Conservation (phyloP, 2,797 vertebrate genomes). For the Glossophaga mutica region DNA sequence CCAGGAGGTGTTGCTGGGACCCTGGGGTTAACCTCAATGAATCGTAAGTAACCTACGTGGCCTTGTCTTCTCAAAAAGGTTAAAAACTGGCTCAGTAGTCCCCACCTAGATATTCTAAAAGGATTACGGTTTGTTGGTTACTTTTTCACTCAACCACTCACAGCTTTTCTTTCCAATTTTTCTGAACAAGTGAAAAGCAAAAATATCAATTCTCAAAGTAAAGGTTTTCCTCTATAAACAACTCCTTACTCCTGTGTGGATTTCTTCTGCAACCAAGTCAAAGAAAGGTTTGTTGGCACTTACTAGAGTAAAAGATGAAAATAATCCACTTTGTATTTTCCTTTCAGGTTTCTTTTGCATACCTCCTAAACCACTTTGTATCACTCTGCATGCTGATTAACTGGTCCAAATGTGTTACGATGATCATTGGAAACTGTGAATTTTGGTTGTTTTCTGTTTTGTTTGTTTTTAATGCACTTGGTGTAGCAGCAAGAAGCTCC, state of each 20-base stretch:
- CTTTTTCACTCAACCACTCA: neutral
- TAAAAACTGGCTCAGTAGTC: neutral
- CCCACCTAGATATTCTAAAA: neutral
- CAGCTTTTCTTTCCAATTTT: neutral
- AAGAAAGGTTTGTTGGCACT: neutral
- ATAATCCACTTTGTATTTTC: neutral
- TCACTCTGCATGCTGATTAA: neutral
- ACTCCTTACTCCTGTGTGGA: neutral
- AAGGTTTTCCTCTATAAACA: neutral
- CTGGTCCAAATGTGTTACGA: neutral
- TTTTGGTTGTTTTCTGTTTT: neutral
- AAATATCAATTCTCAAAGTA: neutral
- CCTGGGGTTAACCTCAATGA: neutral
- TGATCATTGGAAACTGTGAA: neutral
- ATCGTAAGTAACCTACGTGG: neutral
- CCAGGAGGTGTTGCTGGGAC: neutral
- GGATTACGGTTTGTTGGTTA: neutral
- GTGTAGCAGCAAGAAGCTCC: neutral
- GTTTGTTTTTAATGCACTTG: neutral
- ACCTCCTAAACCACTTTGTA: neutral
- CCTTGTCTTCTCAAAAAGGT: neutral
- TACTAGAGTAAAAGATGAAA: neutral
- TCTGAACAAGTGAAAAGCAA: neutral
- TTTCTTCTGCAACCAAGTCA: neutral
- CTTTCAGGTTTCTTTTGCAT: slow-evolving; percentile 5